phyloP scores from a whole-genome alignment of 2,797 vertebrate species.

The Diplodus sargus region DNA sequence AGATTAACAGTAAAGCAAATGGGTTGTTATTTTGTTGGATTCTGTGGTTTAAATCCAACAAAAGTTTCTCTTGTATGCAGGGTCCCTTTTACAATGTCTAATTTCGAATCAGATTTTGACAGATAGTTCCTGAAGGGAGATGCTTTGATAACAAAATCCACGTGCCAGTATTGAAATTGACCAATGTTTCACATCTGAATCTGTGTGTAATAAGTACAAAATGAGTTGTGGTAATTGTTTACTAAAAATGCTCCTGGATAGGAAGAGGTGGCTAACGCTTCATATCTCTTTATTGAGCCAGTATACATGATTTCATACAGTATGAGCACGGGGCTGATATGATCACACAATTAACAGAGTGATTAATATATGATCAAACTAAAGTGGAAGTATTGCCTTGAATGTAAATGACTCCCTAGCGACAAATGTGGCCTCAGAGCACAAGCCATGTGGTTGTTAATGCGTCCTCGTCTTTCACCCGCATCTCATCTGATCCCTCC shows the following conservation, averaged over 20 bases:
- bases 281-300: not conserved
- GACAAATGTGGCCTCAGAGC: conserved; percentile 16
- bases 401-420: conserved; percentile 7
- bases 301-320: not conserved
- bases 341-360: not conserved
- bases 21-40: not conserved
- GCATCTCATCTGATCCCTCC: not conserved
- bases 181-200: not conserved
- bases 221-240: not conserved
- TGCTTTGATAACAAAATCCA: not conserved
- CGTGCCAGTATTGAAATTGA: conserved; percentile 5
- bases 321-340: not conserved
- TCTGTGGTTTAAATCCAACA: not conserved
- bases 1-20: not conserved
- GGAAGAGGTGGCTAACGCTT: not conserved
- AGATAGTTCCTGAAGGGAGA: not conserved
- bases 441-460: not conserved
- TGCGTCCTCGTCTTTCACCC: not conserved
- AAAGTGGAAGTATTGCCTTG: conserved; percentile 20
- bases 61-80: not conserved
- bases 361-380: not conserved
- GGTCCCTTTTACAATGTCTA: not conserved
- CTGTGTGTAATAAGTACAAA: not conserved
- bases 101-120: not conserved
- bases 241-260: not conserved